These are phyloP conservation scores for Ptiloglossa arizonensis DNA, from an alignment of 1,140 invertebrate genomes.

Conservation along the genomic window DNA sequence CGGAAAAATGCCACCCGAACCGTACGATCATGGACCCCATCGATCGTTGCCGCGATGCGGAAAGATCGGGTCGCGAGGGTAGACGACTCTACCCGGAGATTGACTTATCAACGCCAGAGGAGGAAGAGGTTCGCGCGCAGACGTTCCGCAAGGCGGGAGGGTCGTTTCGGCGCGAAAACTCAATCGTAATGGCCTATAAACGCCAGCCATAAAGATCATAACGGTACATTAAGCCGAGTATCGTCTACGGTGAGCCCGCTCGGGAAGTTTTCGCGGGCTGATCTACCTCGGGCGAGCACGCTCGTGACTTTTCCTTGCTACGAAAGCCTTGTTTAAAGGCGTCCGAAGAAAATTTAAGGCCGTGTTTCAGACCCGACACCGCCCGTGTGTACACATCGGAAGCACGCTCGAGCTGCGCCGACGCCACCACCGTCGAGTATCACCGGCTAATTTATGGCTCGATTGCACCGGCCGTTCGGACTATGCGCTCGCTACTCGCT, in stretches of 20 bases:
- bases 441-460: conserved; percentile 48
- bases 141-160: conserved; percentile 10
- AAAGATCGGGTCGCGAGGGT: neutral
- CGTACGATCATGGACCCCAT: too few species aligned
- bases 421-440: conserved; percentile 28
- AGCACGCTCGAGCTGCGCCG: conserved; percentile 45
- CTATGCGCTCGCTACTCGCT: neutral
- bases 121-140: conserved; percentile 7
- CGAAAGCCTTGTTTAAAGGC: conserved; percentile 7
- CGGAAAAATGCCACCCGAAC: too few species aligned
- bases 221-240: conserved; percentile 78
- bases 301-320: conserved; percentile 7
- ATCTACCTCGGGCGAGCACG: conserved; percentile 29
- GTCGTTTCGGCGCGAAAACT: conserved; percentile 69
- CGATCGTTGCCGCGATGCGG: neutral
- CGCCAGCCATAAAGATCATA: conserved; percentile 78
- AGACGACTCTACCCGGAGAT: neutral
- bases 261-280: conserved; percentile 53
- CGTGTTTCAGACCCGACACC: conserved; percentile 17
- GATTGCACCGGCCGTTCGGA: conserved; percentile 20
- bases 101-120: conserved; percentile 2
- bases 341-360: conserved; percentile 49
- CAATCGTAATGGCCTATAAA: conserved; percentile 78
- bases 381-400: conserved; percentile 31
- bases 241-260: conserved; percentile 63